Percentiles rank a stretch among this genome's conserved stretches.
Evolutionary conservation across 2,113 vertebrate species (phyloP).

Genomic region (Pycnonotus jocosus): DNA sequence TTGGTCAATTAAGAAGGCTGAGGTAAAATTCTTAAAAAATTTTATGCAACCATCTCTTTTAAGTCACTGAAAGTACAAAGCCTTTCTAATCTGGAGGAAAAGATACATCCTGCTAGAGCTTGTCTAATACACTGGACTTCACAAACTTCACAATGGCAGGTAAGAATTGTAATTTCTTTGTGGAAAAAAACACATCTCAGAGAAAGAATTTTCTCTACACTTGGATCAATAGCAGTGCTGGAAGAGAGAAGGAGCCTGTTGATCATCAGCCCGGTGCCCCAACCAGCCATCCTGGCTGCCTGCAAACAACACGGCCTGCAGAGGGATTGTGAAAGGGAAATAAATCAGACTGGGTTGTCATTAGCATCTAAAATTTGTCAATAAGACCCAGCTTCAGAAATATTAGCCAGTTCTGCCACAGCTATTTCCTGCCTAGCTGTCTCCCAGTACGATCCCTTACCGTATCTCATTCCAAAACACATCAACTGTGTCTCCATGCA

Average conservation of each 20-base stretch:
- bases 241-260: neutral
- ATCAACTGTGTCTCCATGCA: neutral
- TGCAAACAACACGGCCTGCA: neutral
- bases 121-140: neutral
- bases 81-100: neutral
- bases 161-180: neutral
- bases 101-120: neutral
- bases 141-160: neutral
- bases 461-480: neutral
- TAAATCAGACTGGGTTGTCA: neutral
- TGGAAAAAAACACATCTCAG: neutral
- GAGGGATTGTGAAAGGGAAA: neutral
- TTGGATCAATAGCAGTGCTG: neutral
- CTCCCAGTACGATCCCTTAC: neutral
- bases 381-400: neutral
- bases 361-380: neutral
- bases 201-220: neutral
- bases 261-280: neutral
- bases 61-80: neutral
- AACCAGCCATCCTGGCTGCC: neutral
- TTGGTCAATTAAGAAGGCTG: neutral
- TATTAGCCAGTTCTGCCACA: neutral
- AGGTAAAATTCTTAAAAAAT: neutral
- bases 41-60: neutral
- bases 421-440: neutral